Base-by-base conservation (phyloP, 2,888 invertebrate genomes). In the Pilophorus perplexus region DNA sequence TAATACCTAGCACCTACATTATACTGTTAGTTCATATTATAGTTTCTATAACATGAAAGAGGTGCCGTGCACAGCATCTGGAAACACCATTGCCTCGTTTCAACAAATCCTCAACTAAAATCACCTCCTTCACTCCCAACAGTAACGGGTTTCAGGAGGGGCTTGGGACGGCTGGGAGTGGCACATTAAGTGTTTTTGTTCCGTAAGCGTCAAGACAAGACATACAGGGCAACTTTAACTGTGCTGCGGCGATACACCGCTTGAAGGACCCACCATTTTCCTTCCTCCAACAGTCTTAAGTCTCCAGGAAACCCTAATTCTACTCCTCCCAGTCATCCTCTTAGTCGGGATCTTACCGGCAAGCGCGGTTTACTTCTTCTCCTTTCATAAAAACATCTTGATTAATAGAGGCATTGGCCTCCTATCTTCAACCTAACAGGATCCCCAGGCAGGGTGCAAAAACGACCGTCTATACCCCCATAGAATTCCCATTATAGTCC, bases 101-200 rank as follows among this genome's bases (percentile, higher is more conserved):
- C n/a, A n/a, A n/a, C n/a, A 33, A 37, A 20, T 37, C 37, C 55
- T 55, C 55, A 55, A 55, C 55, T 55, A 55, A 55, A 55, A 55
- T 55, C 55, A 55, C 55, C 55, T 38, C 6, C 33, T 33, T 16
- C 55, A 37, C 37, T 20, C 22, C n/a, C 38, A 20, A 20, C 38
- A n/a, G n/a, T n/a, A n/a, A n/a, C n/a, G n/a, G n/a, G n/a, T n/a
- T n/a, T n/a, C n/a, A n/a, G n/a, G n/a, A n/a, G n/a, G n/a, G n/a
- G n/a, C n/a, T n/a, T n/a, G n/a, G n/a, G n/a, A 3, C 18, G 38
- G 55, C 38, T 38, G 22, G 27, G 52, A 55, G 55, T 55, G 55
- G 55, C 55, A 55, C 55, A 55, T 55, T 55, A 55, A 55, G 55
- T 55, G 55, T 55, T 55, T 55, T 55, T 55, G 55, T 55, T 55